Conservation (phyloP, 2,113 vertebrate species). For the Malurus melanocephalus region DNA sequence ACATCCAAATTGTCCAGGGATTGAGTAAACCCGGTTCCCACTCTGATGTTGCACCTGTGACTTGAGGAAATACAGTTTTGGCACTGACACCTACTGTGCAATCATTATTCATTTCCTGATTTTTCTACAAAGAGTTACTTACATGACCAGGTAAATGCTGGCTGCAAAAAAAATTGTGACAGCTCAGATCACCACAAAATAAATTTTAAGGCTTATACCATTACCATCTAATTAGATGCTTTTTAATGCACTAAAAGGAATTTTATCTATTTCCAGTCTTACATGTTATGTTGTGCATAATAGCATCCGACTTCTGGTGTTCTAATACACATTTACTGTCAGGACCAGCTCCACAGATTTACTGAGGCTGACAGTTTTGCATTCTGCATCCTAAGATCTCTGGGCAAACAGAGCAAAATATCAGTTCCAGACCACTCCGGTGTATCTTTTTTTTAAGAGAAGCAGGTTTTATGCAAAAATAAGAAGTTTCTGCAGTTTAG, state of each 20-base stretch:
- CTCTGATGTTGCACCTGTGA: background rate
- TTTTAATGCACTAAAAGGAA: background rate
- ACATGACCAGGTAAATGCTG: background rate
- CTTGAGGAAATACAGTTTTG: background rate
- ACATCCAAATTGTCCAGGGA: background rate
- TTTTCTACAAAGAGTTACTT: background rate
- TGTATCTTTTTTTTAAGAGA: background rate
- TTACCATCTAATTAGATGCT: background rate
- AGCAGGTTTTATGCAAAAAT: background rate
- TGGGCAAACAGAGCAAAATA: background rate
- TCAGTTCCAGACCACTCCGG: background rate
- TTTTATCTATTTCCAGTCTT: background rate
- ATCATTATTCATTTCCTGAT: background rate
- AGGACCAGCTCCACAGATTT: background rate
- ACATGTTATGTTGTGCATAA: background rate
- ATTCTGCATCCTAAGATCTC: background rate
- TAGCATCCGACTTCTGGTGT: background rate
- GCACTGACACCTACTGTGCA: rapidly evolving
- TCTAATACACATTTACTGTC: background rate
- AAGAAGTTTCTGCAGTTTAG: background rate
- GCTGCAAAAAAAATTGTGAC: background rate
- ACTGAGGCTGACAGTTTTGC: background rate
- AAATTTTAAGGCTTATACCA: background rate
- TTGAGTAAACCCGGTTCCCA: background rate
- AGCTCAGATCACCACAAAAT: background rate